These are phyloP conservation scores for Teleopsis dalmanni DNA, from an alignment of 1,140 invertebrate genomes.

Conservation along the genomic window DNA sequence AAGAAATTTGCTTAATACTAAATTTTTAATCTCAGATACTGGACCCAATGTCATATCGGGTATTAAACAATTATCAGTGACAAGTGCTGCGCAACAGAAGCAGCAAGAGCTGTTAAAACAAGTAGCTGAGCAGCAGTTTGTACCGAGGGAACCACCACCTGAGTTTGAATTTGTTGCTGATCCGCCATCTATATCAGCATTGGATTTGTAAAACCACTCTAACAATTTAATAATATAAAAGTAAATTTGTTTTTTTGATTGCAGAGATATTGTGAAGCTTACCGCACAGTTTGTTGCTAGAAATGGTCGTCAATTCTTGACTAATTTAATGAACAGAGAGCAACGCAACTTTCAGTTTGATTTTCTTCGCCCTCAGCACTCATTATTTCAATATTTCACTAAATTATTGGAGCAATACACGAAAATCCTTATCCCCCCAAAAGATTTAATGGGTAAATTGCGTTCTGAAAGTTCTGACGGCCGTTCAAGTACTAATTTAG, in stretches of 20 bases:
- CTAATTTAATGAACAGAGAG: slow-evolving; percentile 96
- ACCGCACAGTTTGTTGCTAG: slow-evolving; percentile 98
- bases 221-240: background rate
- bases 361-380: slow-evolving; percentile 96
- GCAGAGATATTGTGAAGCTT: slow-evolving; percentile 91
- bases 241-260: slow-evolving; percentile 27
- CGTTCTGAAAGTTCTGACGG: slow-evolving; percentile 60
- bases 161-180: slow-evolving; percentile 98
- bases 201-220: slow-evolving; percentile 67
- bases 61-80: slow-evolving; percentile 51
- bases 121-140: slow-evolving; percentile 72
- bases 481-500: slow-evolving; percentile 55
- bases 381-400: slow-evolving; percentile 97
- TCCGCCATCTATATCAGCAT: slow-evolving; percentile 96
- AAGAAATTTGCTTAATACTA: background rate
- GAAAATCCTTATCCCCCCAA: slow-evolving; percentile 89
- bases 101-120: slow-evolving; percentile 86
- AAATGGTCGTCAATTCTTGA: slow-evolving; percentile 96
- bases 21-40: slow-evolving; percentile 20
- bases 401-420: slow-evolving; percentile 98
- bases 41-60: slow-evolving; percentile 20
- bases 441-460: slow-evolving; percentile 77
- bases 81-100: slow-evolving; percentile 68
- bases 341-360: slow-evolving; percentile 99
- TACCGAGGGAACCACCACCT: slow-evolving; percentile 89